These are phyloP conservation scores for Tetranychus truncatus DNA, from an alignment of 2,888 invertebrate species.

Conservation along the genomic window DNA sequence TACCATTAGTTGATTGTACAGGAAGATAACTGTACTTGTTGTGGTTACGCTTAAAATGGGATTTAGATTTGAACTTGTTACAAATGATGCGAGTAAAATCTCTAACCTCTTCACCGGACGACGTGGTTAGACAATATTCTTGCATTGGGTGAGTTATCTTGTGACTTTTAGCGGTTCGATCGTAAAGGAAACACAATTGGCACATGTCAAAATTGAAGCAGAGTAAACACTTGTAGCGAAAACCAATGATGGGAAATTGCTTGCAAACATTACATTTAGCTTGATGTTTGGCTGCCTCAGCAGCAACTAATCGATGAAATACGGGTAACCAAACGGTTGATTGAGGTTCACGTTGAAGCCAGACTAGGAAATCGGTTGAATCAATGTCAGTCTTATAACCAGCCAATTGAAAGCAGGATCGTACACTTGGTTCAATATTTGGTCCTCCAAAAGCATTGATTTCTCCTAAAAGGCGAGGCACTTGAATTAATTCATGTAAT, in stretches of 20 bases:
- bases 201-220: conserved; percentile 99
- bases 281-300: conserved; percentile 86
- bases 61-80: conserved; percentile 87
- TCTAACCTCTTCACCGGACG: conserved; percentile 84
- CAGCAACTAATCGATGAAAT: conserved; percentile 79
- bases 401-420: conserved; percentile 75
- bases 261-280: conserved; percentile 99
- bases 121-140: conserved; percentile 61
- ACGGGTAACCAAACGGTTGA: conserved; percentile 98
- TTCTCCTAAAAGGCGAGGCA: conserved; percentile 88
- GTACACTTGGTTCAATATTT: conserved; percentile 89
- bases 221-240: conserved; percentile 89
- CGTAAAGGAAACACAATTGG: conserved; percentile 96
- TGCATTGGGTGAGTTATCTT: conserved; percentile 96
- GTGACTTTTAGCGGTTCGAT: conserved; percentile 86
- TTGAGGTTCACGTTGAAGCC: conserved; percentile 95
- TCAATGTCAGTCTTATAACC: conserved; percentile 31
- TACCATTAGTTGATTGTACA: conserved; percentile 81
- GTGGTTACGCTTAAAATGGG: conserved; percentile 49
- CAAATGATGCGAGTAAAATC: conserved; percentile 89
- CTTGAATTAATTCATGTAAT: conserved; percentile 83
- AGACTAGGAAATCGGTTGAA: conserved; percentile 79
- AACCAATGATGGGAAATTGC: conserved; percentile 88
- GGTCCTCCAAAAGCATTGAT: conserved; percentile 93
- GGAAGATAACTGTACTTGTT: conserved; percentile 74